Base-by-base conservation (phyloP, 2,888 invertebrate species). In the Leptinotarsa rubiginosa region DNA sequence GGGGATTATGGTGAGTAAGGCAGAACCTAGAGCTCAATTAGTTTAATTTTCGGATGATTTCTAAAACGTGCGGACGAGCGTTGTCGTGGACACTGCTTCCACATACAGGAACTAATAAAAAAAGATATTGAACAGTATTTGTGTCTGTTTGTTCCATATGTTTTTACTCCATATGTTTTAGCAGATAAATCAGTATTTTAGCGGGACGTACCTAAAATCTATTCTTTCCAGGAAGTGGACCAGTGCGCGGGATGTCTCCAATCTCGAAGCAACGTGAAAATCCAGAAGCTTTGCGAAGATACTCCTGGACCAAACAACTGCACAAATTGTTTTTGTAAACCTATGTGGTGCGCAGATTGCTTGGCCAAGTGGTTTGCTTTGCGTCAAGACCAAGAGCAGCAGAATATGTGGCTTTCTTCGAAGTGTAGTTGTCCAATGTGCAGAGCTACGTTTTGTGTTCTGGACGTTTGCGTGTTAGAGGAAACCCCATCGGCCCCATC, bases 191-290 rank as follows among this genome's bases (percentile, higher is more conserved):
- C 41, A 41, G 41, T 50, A 50, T 50, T 16, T 50, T 4, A 16
- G 49, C 16, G 4, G 1, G 16, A 0, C 16, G 49, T 16, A 50
- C 16, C 49, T 50, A 3, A 16, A 13, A 56, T 13, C 56, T 49
- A 78, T 78, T 75, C 79, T 78, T 83, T 85, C 72, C 86, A 96
- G 93, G 93, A 94, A 78, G 85, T 92, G 54, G 96, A 97, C 77
- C 90, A 91, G 75, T 97, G 97, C 85, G 95, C 97, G 78, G 97
- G 97, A 1, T 97, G 97, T 84, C 95, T 97, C 94, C 92, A 94
- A 83, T 90, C 90, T 18, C 88, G 87, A 25, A 93, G 97, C 0
- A 93, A 96, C 75, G 86, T 93, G 95, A 68, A 97, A 96, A 87
- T 89, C 96, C 71, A 90, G 90, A 79, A 94, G 93, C 82, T 91